Percentiles rank a stretch among this genome's conserved stretches.
Conservation (phyloP, 2,113 vertebrate genomes). For the Chloroceryle aenea region DNA sequence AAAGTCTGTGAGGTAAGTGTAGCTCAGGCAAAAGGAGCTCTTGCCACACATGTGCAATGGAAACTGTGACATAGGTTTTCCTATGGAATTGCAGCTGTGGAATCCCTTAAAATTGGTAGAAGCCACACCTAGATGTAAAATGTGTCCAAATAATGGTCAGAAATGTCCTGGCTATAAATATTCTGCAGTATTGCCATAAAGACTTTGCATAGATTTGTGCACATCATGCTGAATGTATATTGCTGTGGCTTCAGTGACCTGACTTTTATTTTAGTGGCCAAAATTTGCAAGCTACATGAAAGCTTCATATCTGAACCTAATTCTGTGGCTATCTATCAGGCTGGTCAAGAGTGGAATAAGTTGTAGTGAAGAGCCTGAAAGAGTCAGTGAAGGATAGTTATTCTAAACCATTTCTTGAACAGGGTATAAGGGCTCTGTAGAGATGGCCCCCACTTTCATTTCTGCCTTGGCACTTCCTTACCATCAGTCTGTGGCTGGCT, state of each 20-base stretch:
- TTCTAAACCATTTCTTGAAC: not conserved
- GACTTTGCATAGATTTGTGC: not conserved
- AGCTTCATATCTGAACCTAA: not conserved
- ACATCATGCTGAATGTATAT: accelerated
- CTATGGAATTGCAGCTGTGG: not conserved
- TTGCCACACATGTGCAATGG: not conserved
- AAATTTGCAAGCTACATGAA: not conserved
- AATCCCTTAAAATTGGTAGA: not conserved
- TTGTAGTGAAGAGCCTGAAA: not conserved
- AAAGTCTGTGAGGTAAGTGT: not conserved
- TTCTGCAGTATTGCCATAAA: not conserved
- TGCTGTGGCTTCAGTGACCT: not conserved
- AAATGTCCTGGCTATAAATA: not conserved
- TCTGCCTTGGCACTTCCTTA: not conserved
- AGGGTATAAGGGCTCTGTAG: accelerated
- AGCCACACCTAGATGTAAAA: not conserved
- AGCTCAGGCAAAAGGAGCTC: not conserved
- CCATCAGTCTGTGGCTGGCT: not conserved
- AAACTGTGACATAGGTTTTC: not conserved
- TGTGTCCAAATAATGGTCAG: not conserved
- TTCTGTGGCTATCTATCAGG: not conserved
- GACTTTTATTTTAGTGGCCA: not conserved
- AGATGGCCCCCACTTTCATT: not conserved
- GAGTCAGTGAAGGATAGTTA: not conserved
- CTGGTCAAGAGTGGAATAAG: not conserved